Evolutionary conservation across 2,113 vertebrate species (phyloP).

Genomic region (Halichoeres trimaculatus): DNA sequence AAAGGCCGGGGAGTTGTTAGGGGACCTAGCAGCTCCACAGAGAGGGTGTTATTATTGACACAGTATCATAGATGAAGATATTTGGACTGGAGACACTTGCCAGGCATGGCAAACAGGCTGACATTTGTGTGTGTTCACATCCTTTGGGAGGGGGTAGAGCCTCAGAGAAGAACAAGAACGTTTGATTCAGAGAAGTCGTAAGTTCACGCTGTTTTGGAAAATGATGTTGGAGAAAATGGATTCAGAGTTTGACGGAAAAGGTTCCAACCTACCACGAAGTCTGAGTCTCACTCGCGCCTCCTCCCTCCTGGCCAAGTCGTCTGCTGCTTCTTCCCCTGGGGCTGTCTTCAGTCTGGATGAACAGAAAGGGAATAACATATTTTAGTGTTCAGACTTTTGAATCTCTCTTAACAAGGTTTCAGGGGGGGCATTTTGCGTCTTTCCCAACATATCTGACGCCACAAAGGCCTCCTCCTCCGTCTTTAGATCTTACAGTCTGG

Average conservation of each 20-base stretch:
- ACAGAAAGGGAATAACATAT: constrained; percentile 43
- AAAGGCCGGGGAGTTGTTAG: constrained; percentile 1
- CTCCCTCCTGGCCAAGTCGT: constrained; percentile 16
- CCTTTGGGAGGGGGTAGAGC: constrained; percentile 43
- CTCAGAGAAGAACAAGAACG: constrained; percentile 57
- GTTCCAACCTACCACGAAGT: constrained; percentile 70
- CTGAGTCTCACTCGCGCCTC: constrained; percentile 32
- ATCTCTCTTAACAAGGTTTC: constrained; percentile 18
- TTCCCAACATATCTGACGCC: constrained; percentile 24
- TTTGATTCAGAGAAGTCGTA: constrained; percentile 55
- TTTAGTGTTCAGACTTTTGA: constrained; percentile 14
- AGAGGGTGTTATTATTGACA: constrained; percentile 48
- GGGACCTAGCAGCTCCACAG: constrained; percentile 17
- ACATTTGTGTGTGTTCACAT: constrained; percentile 57
- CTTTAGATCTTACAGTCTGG: constrained; percentile 45
- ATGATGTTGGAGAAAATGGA: constrained; percentile 23
- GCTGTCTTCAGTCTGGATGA: constrained; percentile 57
- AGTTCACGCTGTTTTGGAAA: constrained; percentile 64
- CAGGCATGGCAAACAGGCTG: constrained; percentile 57
- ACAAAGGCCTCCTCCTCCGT: constrained; percentile 6
- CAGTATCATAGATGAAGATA: constrained; percentile 52
- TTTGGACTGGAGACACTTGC: constrained; percentile 47
- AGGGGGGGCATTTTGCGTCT: constrained; percentile 11
- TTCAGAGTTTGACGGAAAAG: constrained; percentile 19
- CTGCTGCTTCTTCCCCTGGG: constrained; percentile 29